Conservation (phyloP, 2,797 vertebrate species). For the Sciaenops ocellatus region DNA sequence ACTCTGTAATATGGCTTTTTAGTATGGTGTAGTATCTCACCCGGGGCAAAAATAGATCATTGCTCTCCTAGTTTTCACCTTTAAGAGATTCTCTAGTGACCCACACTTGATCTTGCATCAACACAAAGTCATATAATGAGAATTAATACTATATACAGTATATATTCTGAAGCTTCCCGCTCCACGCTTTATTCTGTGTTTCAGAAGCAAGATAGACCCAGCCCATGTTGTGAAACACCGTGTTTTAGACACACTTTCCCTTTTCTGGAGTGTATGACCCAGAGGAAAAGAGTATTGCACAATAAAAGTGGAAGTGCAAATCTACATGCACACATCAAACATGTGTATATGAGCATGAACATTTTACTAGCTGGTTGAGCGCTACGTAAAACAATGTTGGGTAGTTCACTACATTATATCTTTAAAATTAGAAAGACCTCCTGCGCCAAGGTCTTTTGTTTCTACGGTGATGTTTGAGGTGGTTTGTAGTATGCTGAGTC, state of each 20-base stretch:
- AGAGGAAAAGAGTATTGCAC: not conserved
- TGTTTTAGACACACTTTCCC: not conserved
- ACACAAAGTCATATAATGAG: not conserved
- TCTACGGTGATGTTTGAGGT: no score
- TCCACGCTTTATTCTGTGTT: not conserved
- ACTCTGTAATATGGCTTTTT: slow-evolving; percentile 4
- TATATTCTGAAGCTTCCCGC: not conserved
- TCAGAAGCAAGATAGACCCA: not conserved
- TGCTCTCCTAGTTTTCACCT: not conserved
- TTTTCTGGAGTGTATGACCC: not conserved
- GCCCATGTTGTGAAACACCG: slow-evolving; percentile 4
- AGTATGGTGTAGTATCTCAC: slow-evolving; percentile 1
- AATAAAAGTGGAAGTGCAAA: slow-evolving; percentile 16
- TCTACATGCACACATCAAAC: not conserved
- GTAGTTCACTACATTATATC: no score
- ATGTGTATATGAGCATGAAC: not conserved
- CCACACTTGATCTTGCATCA: no score
- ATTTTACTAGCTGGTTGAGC: no score
- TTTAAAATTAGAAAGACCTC: no score
- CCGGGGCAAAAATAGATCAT: slow-evolving; percentile 21
- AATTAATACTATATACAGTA: not conserved
- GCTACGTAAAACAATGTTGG: no score
- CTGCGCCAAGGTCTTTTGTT: no score
- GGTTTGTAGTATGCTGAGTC: no score
- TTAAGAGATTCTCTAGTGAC: not conserved